Percentiles rank a stretch among this genome's conserved stretches.
These are phyloP conservation scores for Orthosia incerta DNA, from an alignment of 2,888 invertebrate species.

Conservation along the genomic window DNA sequence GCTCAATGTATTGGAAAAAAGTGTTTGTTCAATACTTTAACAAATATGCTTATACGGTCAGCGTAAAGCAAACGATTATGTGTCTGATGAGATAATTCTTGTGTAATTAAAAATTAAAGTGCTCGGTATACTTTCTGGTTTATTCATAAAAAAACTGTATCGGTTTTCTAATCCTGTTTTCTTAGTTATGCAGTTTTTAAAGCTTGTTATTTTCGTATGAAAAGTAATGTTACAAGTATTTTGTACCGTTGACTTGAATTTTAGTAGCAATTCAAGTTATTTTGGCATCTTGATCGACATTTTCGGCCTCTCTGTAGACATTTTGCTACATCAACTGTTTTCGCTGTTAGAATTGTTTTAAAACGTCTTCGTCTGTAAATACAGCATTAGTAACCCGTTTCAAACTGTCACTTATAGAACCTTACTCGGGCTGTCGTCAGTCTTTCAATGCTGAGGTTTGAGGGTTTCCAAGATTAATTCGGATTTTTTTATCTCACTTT, in stretches of 20 bases:
- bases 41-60: slow-evolving; percentile 71
- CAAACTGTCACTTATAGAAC: slow-evolving; percentile 49
- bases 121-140: slow-evolving; percentile 4
- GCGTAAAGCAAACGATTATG: slow-evolving; percentile 48
- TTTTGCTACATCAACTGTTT: slow-evolving; percentile 11
- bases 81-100: slow-evolving; percentile 44
- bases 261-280: neutral
- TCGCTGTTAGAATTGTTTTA: slow-evolving; percentile 5
- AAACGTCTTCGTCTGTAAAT: slow-evolving; percentile 15
- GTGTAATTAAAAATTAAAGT: slow-evolving; percentile 43
- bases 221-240: neutral
- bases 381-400: slow-evolving; percentile 38
- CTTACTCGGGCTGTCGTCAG: slow-evolving; percentile 9
- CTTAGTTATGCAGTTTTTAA: neutral
- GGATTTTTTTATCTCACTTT: slow-evolving; percentile 5
- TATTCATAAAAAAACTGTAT: neutral
- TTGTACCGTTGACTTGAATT: neutral
- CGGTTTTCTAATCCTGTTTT: neutral
- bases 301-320: neutral
- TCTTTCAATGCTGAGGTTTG: slow-evolving; percentile 7
- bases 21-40: slow-evolving; percentile 69
- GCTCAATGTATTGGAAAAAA: slow-evolving; percentile 74
- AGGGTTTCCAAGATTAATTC: slow-evolving; percentile 20
- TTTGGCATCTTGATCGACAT: slow-evolving; percentile 8
- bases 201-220: neutral